Evolutionary conservation across 1,140 invertebrate genomes (phyloP).

Genomic region (Pogonus chalceus): DNA sequence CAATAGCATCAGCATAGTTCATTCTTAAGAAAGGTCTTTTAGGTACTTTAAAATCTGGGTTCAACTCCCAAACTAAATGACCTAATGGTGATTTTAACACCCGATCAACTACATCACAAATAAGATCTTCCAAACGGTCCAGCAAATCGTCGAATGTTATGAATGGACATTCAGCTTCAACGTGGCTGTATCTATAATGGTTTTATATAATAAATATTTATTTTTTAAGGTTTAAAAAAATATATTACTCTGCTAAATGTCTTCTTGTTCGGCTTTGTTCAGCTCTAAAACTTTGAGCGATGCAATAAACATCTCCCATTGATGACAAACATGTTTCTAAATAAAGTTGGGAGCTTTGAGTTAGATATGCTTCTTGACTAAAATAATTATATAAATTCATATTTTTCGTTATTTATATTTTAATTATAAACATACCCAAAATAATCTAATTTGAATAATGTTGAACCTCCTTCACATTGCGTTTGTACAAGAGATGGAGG

Average conservation of each 20-base stretch:
- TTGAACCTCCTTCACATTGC: constrained; percentile 96
- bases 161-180: constrained; percentile 96
- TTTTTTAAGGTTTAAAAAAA: constrained; percentile 3
- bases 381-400: constrained; percentile 21
- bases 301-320: constrained; percentile 94
- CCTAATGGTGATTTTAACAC: constrained; percentile 76
- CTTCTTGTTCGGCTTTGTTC: constrained; percentile 93
- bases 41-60: constrained; percentile 84
- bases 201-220: constrained; percentile 7
- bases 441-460: constrained; percentile 91
- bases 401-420: not conserved
- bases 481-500: constrained; percentile 94
- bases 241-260: constrained; percentile 83
- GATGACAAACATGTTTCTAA: constrained; percentile 92
- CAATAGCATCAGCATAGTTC: constrained; percentile 90
- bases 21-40: constrained; percentile 88
- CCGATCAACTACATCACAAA: constrained; percentile 92
- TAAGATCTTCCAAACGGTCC: constrained; percentile 83
- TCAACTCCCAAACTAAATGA: constrained; percentile 77
- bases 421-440: constrained; percentile 79
- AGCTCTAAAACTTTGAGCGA: constrained; percentile 95
- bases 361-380: constrained; percentile 85
- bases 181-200: constrained; percentile 79
- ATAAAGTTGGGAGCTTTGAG: constrained; percentile 98
- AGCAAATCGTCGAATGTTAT: constrained; percentile 89